Conservation (phyloP, 2,888 invertebrate genomes). For the Drosophila multiciliata region DNA sequence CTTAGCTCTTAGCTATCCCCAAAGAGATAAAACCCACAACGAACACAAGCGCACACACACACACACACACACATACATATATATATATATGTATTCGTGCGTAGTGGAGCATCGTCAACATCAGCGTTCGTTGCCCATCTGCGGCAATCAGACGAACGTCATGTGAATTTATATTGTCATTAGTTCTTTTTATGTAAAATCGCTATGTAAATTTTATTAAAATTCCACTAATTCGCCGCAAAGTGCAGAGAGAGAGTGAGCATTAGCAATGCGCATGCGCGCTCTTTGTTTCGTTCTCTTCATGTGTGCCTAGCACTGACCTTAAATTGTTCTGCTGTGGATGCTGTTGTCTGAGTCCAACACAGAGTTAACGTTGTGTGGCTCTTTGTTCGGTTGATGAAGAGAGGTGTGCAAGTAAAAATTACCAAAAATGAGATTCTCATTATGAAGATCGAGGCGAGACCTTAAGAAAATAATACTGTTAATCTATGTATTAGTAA, state of each 20-base stretch:
- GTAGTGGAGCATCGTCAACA: conserved; percentile 29
- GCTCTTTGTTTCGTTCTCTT: conserved; percentile 28
- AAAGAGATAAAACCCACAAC: conserved; percentile 29
- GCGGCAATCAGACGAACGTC: conserved; percentile 52
- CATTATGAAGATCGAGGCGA: background rate
- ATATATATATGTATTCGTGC: conserved; percentile 5
- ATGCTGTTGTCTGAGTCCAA: conserved; percentile 55
- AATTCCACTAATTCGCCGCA: conserved; percentile 63
- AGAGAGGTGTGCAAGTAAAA: background rate
- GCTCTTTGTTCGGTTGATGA: background rate
- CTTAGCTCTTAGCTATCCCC: conserved; percentile 19
- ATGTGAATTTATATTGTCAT: conserved; percentile 75
- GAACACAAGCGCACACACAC: background rate
- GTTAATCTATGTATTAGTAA: background rate
- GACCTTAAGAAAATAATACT: background rate
- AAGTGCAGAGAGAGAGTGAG: conserved; percentile 7
- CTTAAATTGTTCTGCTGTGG: conserved; percentile 33
- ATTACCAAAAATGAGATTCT: background rate
- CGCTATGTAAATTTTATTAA: conserved; percentile 65
- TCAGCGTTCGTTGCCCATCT: conserved; percentile 60
- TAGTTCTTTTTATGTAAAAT: conserved; percentile 68
- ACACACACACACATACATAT: background rate
- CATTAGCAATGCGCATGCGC: conserved; percentile 45
- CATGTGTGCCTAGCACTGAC: conserved; percentile 52
- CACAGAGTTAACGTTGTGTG: background rate